A percentile compares a stretch with the other conserved stretches of the same genome.
phyloP scores from a whole-genome alignment of 1,140 invertebrate species.

The Heliothis virescens region DNA sequence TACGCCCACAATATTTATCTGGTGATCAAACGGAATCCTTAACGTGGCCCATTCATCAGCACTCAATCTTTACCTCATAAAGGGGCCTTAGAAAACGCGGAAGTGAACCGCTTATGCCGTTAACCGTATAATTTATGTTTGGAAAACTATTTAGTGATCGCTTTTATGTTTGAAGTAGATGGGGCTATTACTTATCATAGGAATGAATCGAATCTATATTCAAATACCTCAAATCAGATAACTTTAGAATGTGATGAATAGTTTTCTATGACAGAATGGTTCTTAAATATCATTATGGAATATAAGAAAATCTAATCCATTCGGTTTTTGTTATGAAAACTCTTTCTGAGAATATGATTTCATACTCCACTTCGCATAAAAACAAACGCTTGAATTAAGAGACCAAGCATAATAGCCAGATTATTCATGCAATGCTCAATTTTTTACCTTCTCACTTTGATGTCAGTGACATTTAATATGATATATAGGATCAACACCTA shows the following conservation, averaged over 20 bases:
- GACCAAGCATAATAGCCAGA: not conserved
- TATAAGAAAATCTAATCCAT: not conserved
- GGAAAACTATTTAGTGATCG: conserved; percentile 35
- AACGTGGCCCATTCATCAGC: conserved; percentile 69
- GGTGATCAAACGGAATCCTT: conserved; percentile 74
- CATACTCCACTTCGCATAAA: not conserved
- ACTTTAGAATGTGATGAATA: conserved; percentile 8
- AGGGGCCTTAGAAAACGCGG: conserved; percentile 72
- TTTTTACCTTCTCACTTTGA: conserved; percentile 31
- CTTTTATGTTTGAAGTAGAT: conserved; percentile 34
- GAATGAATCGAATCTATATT: conserved; percentile 12
- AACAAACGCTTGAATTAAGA: not conserved
- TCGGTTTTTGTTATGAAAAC: not conserved
- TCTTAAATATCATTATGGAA: not conserved
- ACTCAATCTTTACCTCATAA: conserved; percentile 64
- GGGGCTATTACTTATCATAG: conserved; percentile 28
- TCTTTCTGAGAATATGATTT: not conserved
- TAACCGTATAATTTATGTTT: conserved; percentile 31
- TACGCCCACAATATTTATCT: conserved; percentile 75
- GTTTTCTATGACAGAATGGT: conserved; percentile 12
- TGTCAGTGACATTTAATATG: not conserved
- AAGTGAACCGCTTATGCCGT: conserved; percentile 41
- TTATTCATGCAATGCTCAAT: conserved; percentile 4
- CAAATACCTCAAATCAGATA: conserved; percentile 27
- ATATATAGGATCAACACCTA: not conserved